These are phyloP conservation scores for Trinorchestia longiramus DNA, from an alignment of 1,140 invertebrate genomes.

Conservation along the genomic window DNA sequence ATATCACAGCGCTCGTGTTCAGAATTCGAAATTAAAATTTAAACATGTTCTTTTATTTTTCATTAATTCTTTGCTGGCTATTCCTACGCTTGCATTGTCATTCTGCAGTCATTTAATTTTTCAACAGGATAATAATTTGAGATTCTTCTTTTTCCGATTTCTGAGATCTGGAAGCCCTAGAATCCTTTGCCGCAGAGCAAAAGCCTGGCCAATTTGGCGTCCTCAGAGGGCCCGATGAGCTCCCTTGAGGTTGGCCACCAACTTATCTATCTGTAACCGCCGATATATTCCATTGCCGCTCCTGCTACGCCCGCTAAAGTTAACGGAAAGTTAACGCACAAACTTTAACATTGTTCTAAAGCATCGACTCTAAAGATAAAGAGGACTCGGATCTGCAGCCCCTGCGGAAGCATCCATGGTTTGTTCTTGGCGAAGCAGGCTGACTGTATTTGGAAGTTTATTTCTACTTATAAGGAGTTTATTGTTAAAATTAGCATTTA, in stretches of 20 bases:
- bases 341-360: conserved; percentile 41
- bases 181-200: conserved; percentile 11
- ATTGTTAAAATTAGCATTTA: neutral
- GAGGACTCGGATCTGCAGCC: conserved; percentile 2
- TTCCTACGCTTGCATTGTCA: neutral
- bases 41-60: neutral
- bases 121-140: neutral
- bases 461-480: neutral
- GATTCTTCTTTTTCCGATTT: neutral
- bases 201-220: conserved; percentile 14
- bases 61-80: neutral
- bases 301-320: conserved; percentile 41
- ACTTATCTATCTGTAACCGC: conserved; percentile 55
- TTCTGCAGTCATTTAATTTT: neutral
- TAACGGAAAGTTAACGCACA: conserved; percentile 43
- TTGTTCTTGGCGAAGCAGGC: neutral
- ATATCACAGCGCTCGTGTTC: neutral
- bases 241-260: conserved; percentile 10
- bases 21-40: neutral
- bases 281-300: conserved; percentile 51
- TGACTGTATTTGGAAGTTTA: neutral
- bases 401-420: neutral
- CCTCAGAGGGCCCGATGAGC: neutral
- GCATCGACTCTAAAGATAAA: conserved; percentile 45
- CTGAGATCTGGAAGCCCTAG: neutral